Evolutionary conservation across 2,113 vertebrate species (phyloP).

Genomic region (Cyanoderma ruficeps): DNA sequence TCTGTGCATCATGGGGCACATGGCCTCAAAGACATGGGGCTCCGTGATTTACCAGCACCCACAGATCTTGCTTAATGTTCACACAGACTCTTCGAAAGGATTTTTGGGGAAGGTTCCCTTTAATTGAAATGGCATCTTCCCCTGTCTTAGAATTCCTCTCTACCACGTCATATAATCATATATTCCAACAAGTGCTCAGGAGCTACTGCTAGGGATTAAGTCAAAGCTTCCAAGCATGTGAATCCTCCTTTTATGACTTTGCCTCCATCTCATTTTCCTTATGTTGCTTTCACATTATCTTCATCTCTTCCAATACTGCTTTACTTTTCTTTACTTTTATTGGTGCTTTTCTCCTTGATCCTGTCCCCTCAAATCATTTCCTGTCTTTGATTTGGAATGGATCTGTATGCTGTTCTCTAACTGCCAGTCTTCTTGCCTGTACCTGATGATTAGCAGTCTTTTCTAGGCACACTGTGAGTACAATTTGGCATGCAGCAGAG

Average conservation of each 20-base stretch:
- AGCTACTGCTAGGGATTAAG: neutral
- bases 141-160: neutral
- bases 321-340: neutral
- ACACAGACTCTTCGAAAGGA: neutral
- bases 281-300: neutral
- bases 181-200: neutral
- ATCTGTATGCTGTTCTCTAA: neutral
- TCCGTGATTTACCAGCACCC: neutral
- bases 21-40: neutral
- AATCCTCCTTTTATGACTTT: neutral
- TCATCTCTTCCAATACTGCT: neutral
- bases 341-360: neutral
- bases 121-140: neutral
- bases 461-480: neutral
- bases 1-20: neutral
- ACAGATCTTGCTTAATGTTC: neutral
- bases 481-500: constrained; percentile 1
- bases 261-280: neutral
- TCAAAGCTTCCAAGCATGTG: neutral
- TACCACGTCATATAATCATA: neutral
- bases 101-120: neutral
- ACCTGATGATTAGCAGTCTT: neutral
- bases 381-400: neutral
- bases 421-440: neutral
- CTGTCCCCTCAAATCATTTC: neutral